Evolutionary conservation across 2,888 invertebrate genomes (phyloP), one percentile per base, ranked within the genome.

Genomic region (Cantharis nigra): DNA sequence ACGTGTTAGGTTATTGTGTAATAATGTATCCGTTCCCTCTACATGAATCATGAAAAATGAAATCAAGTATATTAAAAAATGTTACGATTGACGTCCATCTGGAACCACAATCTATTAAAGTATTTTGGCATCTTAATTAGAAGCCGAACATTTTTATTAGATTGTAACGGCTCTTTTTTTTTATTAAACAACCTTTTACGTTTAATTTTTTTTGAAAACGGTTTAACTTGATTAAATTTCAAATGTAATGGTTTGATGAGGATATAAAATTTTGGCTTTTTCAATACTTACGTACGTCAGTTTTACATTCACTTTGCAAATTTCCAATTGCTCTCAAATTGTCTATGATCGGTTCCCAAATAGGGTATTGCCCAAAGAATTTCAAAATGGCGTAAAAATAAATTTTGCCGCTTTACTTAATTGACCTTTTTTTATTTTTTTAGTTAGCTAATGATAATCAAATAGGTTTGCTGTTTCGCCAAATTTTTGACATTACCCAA

Each of bases 1-100:
- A 75, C 69, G 75, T 71, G 75, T 64, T 75, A 23, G 23, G 23
- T 67, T 26, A 26, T 67, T 23, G 20, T 67, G 23, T 18, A 70
- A 18, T 33, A 28, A 33, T 33, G 70, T 70, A 70, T 70, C 70
- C 70, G 70, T 70, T 70, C n/a, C 18, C 28, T 30, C 28, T 70
- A 13, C 23, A 9, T 49, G 49, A 49, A 49, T 49, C 49, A 49
- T n/a, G 49, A 49, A 49, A 49, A 49, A 49, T 49, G n/a, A 49
- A 49, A 49, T 49, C 49, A n/a, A 49, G n/a, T 49, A 49, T 49
- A 49, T 49, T 49, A 49, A 49, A 49, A 33, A 49, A 49, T 49
- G 49, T n/a, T 49, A 13, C 49, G 49, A 49, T 49, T 49, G 49
- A 49, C 49, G 49, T 49, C 49, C n/a, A 49, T 49, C 49, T 49